Evolutionary conservation across 1,140 invertebrate genomes (phyloP).

Genomic region (Panulirus ornatus): DNA sequence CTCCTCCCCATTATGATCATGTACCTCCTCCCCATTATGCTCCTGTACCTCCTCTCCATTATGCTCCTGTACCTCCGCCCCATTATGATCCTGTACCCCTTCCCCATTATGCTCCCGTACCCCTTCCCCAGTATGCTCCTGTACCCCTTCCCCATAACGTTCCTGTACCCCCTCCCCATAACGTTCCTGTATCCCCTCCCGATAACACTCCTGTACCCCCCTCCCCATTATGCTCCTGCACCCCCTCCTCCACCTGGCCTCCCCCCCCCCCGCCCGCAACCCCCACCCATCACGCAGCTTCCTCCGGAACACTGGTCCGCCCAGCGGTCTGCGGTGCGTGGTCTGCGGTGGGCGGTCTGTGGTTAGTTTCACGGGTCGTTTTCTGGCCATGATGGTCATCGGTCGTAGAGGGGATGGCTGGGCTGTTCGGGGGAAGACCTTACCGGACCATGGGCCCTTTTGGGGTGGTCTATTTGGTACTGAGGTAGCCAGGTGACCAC

Average conservation of each 20-base stretch:
- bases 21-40: neutral
- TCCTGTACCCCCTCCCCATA: too few species aligned
- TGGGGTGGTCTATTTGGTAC: conserved; percentile 29
- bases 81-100: neutral
- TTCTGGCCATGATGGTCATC: conserved; percentile 56
- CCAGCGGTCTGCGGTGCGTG: conserved; percentile 18
- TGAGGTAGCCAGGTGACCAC: neutral
- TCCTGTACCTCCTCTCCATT: neutral
- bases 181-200: too few species aligned
- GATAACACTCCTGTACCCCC: too few species aligned
- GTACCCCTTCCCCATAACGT: too few species aligned
- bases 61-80: neutral
- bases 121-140: neutral
- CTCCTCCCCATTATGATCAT: neutral
- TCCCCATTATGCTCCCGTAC: neutral
- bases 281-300: neutral
- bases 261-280: neutral
- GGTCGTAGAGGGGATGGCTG: neutral
- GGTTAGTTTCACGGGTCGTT: conserved; percentile 60
- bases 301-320: neutral
- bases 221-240: too few species aligned
- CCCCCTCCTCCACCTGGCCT: neutral
- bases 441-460: neutral
- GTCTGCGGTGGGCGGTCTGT: conserved; percentile 43
- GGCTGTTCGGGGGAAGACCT: conserved; percentile 6